These are phyloP conservation scores for Platalea minor DNA, from an alignment of 2,797 vertebrate genomes.

Conservation along the genomic window DNA sequence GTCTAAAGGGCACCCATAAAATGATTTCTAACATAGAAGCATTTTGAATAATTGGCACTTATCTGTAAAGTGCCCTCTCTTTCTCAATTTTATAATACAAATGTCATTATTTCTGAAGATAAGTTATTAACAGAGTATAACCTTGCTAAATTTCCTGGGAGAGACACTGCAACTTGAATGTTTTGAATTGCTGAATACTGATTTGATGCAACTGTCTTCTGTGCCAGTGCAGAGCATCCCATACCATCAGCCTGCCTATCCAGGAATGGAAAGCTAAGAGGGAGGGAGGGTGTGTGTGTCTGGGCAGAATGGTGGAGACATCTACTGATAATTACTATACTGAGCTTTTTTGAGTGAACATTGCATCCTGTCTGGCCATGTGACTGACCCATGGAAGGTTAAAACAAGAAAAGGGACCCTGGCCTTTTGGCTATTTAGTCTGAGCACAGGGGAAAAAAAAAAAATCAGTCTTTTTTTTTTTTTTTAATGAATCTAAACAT, in stretches of 20 bases:
- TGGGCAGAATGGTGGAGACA: not conserved
- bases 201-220: not conserved
- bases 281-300: not conserved
- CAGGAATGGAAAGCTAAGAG: not conserved
- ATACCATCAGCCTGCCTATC: not conserved
- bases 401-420: not conserved
- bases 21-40: not conserved
- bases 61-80: not conserved
- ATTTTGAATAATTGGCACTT: conserved; percentile 34
- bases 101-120: conserved; percentile 19
- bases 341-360: not conserved
- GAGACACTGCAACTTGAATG: not conserved
- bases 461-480: not conserved
- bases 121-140: conserved; percentile 4
- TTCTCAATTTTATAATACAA: not conserved
- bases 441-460: not conserved
- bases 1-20: conserved; percentile 36
- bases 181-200: not conserved
- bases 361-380: not conserved
- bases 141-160: not conserved
- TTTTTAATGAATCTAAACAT: not conserved
- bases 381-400: not conserved
- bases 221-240: not conserved
- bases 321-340: not conserved
- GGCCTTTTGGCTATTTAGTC: not conserved